These are phyloP conservation scores for Scolopax mira DNA, from an alignment of 2,113 vertebrate species.

Conservation along the genomic window DNA sequence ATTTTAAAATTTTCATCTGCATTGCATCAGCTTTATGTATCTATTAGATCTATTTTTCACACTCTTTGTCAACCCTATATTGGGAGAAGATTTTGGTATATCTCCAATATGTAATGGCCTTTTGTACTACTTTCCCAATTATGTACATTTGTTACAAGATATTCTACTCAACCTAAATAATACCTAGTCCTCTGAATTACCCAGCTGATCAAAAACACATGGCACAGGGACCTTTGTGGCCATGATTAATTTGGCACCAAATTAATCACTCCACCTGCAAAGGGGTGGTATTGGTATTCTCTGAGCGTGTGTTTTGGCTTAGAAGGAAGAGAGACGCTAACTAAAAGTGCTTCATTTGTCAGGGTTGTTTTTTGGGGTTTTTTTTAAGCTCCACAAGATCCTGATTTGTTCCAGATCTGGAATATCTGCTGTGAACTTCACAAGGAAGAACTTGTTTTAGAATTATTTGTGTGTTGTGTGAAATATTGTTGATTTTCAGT, in stretches of 20 bases:
- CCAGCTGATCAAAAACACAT: not conserved
- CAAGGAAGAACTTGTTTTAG: not conserved
- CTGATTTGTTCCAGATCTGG: not conserved
- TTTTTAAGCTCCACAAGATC: not conserved
- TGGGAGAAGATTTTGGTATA: not conserved
- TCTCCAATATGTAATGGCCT: not conserved
- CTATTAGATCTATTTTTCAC: not conserved
- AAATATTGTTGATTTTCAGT: not conserved
- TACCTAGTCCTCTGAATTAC: not conserved
- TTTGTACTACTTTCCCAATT: not conserved
- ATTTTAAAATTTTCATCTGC: not conserved
- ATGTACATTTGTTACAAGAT: not conserved
- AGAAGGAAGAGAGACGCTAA: not conserved
- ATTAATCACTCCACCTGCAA: not conserved
- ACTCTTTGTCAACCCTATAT: not conserved
- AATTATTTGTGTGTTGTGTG: not conserved
- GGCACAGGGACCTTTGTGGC: not conserved
- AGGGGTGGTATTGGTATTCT: not conserved
- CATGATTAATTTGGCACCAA: not conserved
- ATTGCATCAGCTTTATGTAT: slow-evolving; percentile 25
- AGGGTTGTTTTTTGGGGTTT: not conserved
- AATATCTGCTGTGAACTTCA: not conserved
- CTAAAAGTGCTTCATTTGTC: not conserved
- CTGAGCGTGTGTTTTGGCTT: not conserved
- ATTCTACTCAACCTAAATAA: not conserved